Base-by-base conservation (phyloP, 1,140 invertebrate species). In the Harpegnathos saltator region DNA sequence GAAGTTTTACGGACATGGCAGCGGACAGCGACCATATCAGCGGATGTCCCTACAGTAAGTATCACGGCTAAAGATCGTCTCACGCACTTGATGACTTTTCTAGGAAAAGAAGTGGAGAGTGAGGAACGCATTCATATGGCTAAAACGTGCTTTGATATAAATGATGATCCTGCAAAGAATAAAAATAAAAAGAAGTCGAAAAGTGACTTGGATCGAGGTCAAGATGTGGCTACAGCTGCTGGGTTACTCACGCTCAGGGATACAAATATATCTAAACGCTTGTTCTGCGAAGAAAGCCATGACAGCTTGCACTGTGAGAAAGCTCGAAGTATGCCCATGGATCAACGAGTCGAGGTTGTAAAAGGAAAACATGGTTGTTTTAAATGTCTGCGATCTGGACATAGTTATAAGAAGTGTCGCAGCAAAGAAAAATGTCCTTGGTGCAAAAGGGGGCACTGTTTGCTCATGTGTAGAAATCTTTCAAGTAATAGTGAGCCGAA, bases 91-190 rank as follows among this genome's bases (percentile, higher is more conserved):
- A 78, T 92, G 69, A 54, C 22, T 14, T 93, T 92, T 75, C 50
- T 92, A 0, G 59, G 83, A 72, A 14, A 14, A 7, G 85, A 91
- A 68, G 89, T 92, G 2, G 59, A 89, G 38, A 73, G 74, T 9
- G 88, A 92, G 61, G 74, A 90, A 24, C 19, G 88, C 33, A 89
- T 91, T n/a, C 54, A 69, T 0, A 82, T 92, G 58, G 87, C 89
- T 3, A 65, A 73, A 4, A 14, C n/a, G n/a, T 9, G 85, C 69
- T 56, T 90, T 87, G 68, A 38, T 24, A 17, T 17, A 83, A 61
- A 78, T 0, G 19, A 29, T n/a, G 15, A 58, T 63, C 19, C 12
- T n/a, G 33, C 11, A 59, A 14, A 68, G 29, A 24, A n/a, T n/a
- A 38, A 33, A 24, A 59, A 44, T 17, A 73, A 44, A 58, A 48